Percentiles rank a stretch among this genome's conserved stretches.
Conservation (phyloP, 2,888 invertebrate species). For the Xanthorhoe designata region DNA sequence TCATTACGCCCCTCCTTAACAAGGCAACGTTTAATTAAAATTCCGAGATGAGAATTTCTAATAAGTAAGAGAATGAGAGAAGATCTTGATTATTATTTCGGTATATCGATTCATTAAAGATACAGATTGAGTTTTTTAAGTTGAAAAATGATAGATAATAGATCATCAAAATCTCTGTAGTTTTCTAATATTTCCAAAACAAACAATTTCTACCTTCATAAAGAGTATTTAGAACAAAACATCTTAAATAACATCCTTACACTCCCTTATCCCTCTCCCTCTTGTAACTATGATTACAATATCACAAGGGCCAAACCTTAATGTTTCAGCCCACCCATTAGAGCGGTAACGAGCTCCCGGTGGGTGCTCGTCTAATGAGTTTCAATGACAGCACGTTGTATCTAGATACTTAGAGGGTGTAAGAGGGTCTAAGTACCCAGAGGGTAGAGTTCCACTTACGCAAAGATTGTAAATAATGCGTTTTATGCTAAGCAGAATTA, state of each 20-base stretch:
- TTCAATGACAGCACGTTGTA: constrained; percentile 15
- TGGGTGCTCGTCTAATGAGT: constrained; percentile 30
- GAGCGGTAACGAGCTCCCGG: constrained; percentile 28
- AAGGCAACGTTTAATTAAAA: constrained; percentile 32
- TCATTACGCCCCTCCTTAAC: constrained; percentile 60
- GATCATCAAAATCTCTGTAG: too few relatives aligned
- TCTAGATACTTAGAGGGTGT: constrained; percentile 19
- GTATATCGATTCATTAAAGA: background rate
- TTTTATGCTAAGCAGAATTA: too few relatives aligned
- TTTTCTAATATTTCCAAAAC: background rate
- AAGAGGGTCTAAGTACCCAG: constrained; percentile 27
- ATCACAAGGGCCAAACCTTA: constrained; percentile 21
- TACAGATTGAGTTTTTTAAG: background rate
- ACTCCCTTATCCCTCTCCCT: constrained; percentile 14
- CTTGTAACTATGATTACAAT: constrained; percentile 21
- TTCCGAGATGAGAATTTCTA: constrained; percentile 16
- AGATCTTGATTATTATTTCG: background rate
- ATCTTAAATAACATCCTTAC: background rate
- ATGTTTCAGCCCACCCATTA: constrained; percentile 31
- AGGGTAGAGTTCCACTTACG: constrained; percentile 2
- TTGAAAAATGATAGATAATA: background rate
- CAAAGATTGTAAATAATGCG: background rate
- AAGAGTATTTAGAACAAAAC: background rate
- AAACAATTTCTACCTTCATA: background rate
- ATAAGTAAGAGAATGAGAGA: constrained; percentile 18